phyloP scores from a whole-genome alignment of 2,797 vertebrate species.

The Lerista edwardsae region DNA sequence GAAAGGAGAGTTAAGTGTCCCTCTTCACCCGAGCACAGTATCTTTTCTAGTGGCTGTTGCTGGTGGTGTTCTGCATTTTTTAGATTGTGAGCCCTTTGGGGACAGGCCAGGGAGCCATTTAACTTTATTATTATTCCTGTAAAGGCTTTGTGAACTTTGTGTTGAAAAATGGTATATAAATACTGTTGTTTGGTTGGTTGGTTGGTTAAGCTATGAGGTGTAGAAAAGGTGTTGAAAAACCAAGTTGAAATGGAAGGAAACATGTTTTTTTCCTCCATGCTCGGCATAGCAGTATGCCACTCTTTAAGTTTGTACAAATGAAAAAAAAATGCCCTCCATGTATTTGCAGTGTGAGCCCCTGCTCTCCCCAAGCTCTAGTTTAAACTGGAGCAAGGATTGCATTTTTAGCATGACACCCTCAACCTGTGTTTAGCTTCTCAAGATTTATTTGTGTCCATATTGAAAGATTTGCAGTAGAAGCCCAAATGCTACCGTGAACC shows the following conservation, averaged over 20 bases:
- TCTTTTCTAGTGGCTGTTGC: too few species aligned
- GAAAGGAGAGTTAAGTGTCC: too few species aligned
- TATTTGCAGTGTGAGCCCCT: not conserved
- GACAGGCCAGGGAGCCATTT: too few species aligned
- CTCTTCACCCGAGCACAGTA: too few species aligned
- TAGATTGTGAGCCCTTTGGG: too few species aligned
- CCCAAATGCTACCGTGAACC: slow-evolving; percentile 72
- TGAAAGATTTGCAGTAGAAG: slow-evolving; percentile 66
- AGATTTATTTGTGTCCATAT: slow-evolving; percentile 67
- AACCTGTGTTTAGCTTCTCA: slow-evolving; percentile 62
- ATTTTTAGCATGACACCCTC: slow-evolving; percentile 48
- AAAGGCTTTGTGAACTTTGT: too few species aligned
- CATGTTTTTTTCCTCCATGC: not conserved
- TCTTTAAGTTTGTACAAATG: not conserved
- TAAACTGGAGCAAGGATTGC: slow-evolving; percentile 38
- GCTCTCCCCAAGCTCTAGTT: slow-evolving; percentile 26
- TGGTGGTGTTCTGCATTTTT: too few species aligned
- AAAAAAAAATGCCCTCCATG: too few species aligned
- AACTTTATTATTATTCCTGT: too few species aligned
- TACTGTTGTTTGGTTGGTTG: too few species aligned
- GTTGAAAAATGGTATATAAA: too few species aligned
- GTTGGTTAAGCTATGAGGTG: not conserved
- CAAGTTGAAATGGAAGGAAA: not conserved
- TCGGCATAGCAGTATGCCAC: not conserved
- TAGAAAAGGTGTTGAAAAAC: not conserved